Percentiles rank a stretch among this genome's conserved stretches.
phyloP scores from a whole-genome alignment of 2,888 invertebrate species.

The Drosophila pseudotakahashii region DNA sequence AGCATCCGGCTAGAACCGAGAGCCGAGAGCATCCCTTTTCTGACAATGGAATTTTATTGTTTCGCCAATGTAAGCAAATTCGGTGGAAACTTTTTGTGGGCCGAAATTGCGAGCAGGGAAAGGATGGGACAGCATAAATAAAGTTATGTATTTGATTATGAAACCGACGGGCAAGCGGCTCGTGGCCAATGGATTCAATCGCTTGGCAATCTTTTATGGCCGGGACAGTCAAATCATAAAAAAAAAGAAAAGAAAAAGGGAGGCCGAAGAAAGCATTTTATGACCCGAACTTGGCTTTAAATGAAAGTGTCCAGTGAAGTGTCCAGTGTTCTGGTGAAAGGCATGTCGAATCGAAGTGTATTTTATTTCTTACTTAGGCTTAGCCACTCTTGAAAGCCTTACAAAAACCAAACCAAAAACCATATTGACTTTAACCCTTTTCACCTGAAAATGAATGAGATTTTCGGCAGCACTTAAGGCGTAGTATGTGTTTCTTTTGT shows the following conservation, averaged over 20 bases:
- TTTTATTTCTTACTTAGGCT: conserved; percentile 15
- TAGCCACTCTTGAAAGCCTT: conserved; percentile 1
- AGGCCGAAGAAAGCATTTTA: conserved; percentile 50
- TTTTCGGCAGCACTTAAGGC: conserved; percentile 23
- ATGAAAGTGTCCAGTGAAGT: conserved; percentile 56
- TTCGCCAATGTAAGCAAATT: conserved; percentile 77
- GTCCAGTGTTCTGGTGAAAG: conserved; percentile 10
- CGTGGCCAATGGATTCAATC: conserved; percentile 68
- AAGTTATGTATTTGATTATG: conserved; percentile 77
- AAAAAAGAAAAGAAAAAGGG: conserved; percentile 39
- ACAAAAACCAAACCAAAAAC: neutral
- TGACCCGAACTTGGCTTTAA: conserved; percentile 61
- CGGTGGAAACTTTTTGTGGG: conserved; percentile 53
- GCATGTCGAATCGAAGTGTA: conserved; percentile 12
- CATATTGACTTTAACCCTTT: conserved; percentile 33
- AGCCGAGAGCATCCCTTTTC: conserved; percentile 34
- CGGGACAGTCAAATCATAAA: conserved; percentile 58
- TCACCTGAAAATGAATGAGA: conserved; percentile 23
- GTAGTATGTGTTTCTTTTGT: conserved; percentile 20
- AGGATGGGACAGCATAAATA: conserved; percentile 56
- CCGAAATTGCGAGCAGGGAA: neutral
- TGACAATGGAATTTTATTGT: conserved; percentile 74
- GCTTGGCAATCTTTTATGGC: conserved; percentile 58
- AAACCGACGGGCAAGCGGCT: conserved; percentile 40
- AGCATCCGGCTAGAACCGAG: conserved; percentile 41